Conservation (phyloP, 2,888 invertebrate genomes). For the Drosophila vallismaia region DNA sequence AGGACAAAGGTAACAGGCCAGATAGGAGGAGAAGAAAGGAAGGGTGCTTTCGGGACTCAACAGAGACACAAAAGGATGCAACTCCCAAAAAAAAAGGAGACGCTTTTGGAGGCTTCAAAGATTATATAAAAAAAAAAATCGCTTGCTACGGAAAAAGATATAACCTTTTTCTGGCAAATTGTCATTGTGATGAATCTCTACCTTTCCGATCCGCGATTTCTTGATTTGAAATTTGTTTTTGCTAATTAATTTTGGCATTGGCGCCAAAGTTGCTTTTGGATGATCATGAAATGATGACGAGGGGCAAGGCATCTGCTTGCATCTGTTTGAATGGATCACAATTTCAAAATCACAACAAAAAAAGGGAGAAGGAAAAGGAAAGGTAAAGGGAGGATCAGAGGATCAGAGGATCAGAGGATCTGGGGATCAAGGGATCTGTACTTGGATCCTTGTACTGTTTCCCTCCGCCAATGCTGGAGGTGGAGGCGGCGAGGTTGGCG, state of each 20-base stretch:
- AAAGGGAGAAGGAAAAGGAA: neutral
- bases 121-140: too few relatives aligned
- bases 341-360: neutral
- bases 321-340: constrained; percentile 1
- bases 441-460: constrained; percentile 83
- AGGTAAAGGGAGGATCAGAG: neutral
- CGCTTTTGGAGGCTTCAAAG: too few relatives aligned
- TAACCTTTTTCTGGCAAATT: too few relatives aligned
- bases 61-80: too few relatives aligned
- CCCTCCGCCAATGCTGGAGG: constrained; percentile 13
- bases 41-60: too few relatives aligned
- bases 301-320: constrained; percentile 1
- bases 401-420: neutral
- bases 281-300: constrained; percentile 14
- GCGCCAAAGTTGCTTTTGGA: constrained; percentile 52
- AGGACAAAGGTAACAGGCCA: too few relatives aligned
- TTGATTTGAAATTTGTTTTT: constrained; percentile 48
- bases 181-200: neutral
- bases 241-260: constrained; percentile 80
- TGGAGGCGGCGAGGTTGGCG: constrained; percentile 20
- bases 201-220: constrained; percentile 2
- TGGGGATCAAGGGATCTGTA: constrained; percentile 53
- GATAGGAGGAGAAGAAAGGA: too few relatives aligned
- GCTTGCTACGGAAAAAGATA: too few relatives aligned
- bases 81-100: too few relatives aligned